Evolutionary conservation across 2,888 invertebrate genomes (phyloP), one percentile per base, ranked within the genome.

Genomic region (Chloroclystis v-ata): DNA sequence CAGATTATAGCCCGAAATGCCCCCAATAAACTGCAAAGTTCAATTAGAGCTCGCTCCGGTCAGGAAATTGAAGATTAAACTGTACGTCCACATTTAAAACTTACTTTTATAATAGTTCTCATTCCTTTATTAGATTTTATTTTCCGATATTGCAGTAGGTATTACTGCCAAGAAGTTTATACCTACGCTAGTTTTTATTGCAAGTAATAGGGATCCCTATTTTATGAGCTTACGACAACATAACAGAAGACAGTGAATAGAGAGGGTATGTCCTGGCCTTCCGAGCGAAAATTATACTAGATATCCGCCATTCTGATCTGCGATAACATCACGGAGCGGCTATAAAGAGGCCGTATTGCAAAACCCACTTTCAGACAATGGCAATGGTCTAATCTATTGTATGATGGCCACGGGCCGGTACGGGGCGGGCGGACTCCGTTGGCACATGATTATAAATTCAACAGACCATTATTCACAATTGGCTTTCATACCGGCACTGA

Each of bases 401-500:
- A 49, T 52, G 54, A 51, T 49, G 50, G 54, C 41, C 43, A 49
- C 53, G 53, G 49, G 53, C 46, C 44, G 50, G 39, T 28, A 33
- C 39, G 41, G 35, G 35, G 49, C 47, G 43, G 49, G 53, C 49
- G 49, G 47, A 45, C 49, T 54, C 49, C 47, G 47, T 45, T 42
- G 59, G 57, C 57, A 59, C 55, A 56, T 57, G 59, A 59, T 59
- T 57, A 59, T 59, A 52, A 59, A 59, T 59, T 57, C 60, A 56
- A 50, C 49, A 42, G 49, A 54, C 77, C 75, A 78, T 81, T 78
- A 79, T 78, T 81, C 78, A 77, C 80, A 81, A 82, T 78, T 79
- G 82, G 78, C 75, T 75, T 73, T 73, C 67, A 76, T 69, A 67
- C 72, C 75, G 70, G 65, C 67, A 63, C 67, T 78, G 78, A 77